Conservation (phyloP, 1,140 invertebrate genomes). For the Chrysoperla carnea region DNA sequence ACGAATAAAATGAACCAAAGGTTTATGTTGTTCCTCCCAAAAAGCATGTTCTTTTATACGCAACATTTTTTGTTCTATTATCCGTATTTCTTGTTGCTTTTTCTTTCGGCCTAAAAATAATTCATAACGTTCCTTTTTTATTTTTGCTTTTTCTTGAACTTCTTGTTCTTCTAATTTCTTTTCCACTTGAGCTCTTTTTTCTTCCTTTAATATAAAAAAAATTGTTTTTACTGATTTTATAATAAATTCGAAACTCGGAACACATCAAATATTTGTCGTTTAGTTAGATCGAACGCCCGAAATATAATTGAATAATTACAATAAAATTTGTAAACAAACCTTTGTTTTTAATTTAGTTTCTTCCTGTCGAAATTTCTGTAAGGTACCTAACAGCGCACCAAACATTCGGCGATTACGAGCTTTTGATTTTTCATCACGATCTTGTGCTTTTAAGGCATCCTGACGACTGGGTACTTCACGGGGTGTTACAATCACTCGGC, state of each 20-base stretch:
- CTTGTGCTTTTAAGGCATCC: conserved; percentile 67
- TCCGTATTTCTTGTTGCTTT: conserved; percentile 74
- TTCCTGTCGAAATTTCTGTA: conserved; percentile 90
- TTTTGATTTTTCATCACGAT: conserved; percentile 62
- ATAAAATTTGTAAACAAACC: conserved; percentile 15
- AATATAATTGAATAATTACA: conserved; percentile 1
- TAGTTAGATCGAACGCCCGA: no score
- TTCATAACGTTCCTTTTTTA: conserved; percentile 69
- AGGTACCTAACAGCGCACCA: conserved; percentile 78
- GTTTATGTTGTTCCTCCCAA: conserved; percentile 67
- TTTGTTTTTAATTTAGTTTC: conserved; percentile 73
- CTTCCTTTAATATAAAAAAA: conserved; percentile 34
- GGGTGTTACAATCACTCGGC: conserved; percentile 40
- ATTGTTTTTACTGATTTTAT: neutral
- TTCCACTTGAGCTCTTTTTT: conserved; percentile 76
- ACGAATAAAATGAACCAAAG: conserved; percentile 66
- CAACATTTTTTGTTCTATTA: conserved; percentile 80
- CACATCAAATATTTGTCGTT: no score
- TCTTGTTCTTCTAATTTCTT: conserved; percentile 85
- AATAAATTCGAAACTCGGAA: conserved; percentile 3
- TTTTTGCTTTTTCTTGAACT: conserved; percentile 66
- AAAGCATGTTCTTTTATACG: conserved; percentile 72
- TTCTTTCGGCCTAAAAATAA: conserved; percentile 70
- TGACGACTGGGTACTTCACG: conserved; percentile 48
- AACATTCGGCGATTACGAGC: conserved; percentile 88